Conservation (phyloP, 2,113 vertebrate species). For the Crotalus tigris region DNA sequence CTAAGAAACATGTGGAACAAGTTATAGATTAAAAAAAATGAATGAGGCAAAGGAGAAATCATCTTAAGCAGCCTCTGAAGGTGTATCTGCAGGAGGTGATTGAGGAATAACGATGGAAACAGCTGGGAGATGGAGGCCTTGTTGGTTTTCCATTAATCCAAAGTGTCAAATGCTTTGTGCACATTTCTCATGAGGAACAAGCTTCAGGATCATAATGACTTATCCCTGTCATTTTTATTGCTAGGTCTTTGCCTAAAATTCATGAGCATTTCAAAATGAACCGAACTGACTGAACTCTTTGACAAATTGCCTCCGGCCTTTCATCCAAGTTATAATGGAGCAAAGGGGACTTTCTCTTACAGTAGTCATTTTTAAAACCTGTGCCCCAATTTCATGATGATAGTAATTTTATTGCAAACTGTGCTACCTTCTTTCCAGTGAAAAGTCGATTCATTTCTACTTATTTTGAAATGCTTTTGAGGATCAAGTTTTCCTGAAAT, state of each 20-base stretch:
- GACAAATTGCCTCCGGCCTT: conserved; percentile 50
- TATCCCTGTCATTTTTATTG: conserved; percentile 63
- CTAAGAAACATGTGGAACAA: conserved; percentile 37
- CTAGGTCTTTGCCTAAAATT: conserved; percentile 59
- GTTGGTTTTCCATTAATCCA: conserved; percentile 8
- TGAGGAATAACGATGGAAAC: conserved; percentile 5
- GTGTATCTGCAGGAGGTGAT: conserved; percentile 6
- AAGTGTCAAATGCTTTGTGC: conserved; percentile 40
- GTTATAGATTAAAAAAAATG: conserved; percentile 37
- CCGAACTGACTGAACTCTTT: conserved; percentile 65
- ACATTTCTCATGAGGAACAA: conserved; percentile 59
- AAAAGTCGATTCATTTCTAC: neutral
- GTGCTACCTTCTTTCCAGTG: conserved; percentile 11
- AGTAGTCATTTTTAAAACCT: conserved; percentile 27
- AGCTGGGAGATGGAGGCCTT: conserved; percentile 31
- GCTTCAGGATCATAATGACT: conserved; percentile 66
- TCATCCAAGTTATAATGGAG: conserved; percentile 58
- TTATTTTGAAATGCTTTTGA: neutral
- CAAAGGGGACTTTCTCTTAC: conserved; percentile 53
- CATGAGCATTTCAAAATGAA: conserved; percentile 61
- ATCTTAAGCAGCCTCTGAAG: neutral
- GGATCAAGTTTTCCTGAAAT: neutral
- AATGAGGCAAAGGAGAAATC: conserved; percentile 11
- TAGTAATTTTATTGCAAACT: conserved; percentile 28
- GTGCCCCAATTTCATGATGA: neutral